Evolutionary conservation across 2,113 vertebrate species (phyloP).

Genomic region (Rhynchopsitta pachyrhyncha): DNA sequence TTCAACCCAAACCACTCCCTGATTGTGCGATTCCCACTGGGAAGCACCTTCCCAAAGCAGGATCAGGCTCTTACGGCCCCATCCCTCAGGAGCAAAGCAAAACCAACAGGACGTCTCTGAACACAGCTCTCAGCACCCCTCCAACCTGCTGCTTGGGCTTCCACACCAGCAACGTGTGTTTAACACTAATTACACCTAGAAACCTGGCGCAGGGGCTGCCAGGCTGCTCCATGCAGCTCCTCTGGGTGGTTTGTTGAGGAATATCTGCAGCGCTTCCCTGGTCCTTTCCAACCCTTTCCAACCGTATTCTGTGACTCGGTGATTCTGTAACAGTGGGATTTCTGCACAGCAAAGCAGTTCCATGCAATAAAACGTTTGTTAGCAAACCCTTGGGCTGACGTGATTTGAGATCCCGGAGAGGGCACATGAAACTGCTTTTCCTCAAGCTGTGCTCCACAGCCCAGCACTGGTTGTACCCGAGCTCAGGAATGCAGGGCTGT

Average conservation of each 20-base stretch:
- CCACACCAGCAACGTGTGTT: neutral
- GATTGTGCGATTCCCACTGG: neutral
- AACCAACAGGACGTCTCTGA: fast-evolving
- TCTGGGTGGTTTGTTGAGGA: neutral
- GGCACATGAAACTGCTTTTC: fast-evolving
- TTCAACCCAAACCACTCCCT: neutral
- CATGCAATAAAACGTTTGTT: neutral
- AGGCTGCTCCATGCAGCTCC: neutral
- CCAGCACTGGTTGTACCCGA: neutral
- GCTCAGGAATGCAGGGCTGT: neutral
- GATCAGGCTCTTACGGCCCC: neutral
- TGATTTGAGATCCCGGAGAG: neutral
- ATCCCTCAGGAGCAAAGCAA: neutral
- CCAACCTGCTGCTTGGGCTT: neutral
- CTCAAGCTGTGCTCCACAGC: neutral
- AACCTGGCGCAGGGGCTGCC: neutral
- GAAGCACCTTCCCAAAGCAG: neutral
- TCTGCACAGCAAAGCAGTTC: neutral
- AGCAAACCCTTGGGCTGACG: fast-evolving
- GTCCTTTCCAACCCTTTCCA: neutral
- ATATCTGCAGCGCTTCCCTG: neutral
- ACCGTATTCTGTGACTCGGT: neutral
- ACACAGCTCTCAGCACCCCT: fast-evolving
- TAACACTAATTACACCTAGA: fast-evolving
- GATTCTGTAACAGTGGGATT: neutral